Evolutionary conservation across 2,888 invertebrate genomes (phyloP), one percentile per base, ranked within the genome.

Genomic region (Enchytraeus crypticus): DNA sequence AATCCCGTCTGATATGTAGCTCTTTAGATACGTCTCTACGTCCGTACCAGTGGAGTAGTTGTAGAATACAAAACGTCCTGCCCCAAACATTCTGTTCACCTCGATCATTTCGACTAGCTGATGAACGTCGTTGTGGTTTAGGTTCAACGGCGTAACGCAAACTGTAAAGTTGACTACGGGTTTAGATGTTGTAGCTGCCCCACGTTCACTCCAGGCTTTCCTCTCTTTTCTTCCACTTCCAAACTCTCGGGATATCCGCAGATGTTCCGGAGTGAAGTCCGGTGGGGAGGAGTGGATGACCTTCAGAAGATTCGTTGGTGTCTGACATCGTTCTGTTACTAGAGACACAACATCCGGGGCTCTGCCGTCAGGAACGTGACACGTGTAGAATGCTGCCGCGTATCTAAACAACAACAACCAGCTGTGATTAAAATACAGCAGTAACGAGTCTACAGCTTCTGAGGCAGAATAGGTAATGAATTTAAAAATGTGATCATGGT

Each of bases 31-130:
- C 11, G 23, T 45, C 1, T 30, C 29, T 14, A 69, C 32, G 8
- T 55, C 47, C 8, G 54, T 2, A 14, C 65, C 62, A 18, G 23
- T 53, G 11, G 62, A 57, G 56, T 67, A 47, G 57, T 68, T 67
- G 57, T 68, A 69, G 43, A 69, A 63, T 4, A 65, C 49, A 51
- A 69, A 59, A 1, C 57, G 54, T 18, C 62, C 46, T 26, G 69
- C 69, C 5, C 69, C 69, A 38, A 69, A 64, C 53, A 67, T 43
- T 11, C 63, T 57, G 46, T 65, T 65, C 21, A 61, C 38, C 56
- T 69, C 69, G 23, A 69, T 43, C 54, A 61, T 60, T 56, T 68
- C 69, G 8, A 64, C 45, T 45, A 69, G 43, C 38, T 61, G 58
- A 3, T 49, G 3, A n/a, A 38, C 38, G 51, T 63, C 30, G 55